Evolutionary conservation across 1,140 invertebrate species (phyloP), one percentile per base, ranked within the genome.

Genomic region (Nasonia giraulti): DNA sequence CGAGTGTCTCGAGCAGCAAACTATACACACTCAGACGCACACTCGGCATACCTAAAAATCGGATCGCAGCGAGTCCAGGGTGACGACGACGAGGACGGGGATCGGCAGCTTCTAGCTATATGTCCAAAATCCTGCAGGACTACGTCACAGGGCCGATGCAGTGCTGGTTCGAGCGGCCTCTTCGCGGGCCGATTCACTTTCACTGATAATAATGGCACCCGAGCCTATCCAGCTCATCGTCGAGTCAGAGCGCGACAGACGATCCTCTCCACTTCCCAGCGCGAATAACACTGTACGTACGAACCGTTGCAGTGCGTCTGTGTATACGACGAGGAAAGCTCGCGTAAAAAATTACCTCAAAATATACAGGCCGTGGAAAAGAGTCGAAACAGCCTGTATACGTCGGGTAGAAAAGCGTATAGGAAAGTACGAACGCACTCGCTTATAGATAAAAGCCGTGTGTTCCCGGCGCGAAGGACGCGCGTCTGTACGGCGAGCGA

Each of bases 401-500:
- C 1, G 5, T 14, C 10, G 44, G 8, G 14, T 50, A 14, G 17
- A 62, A n/a, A 62, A 44, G 6, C 10, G 40, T 44, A 6, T 5
- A 10, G 10, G 8, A 44, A 44, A 44, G 10, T 44, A 44, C 6
- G 8, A 44, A 44, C 10, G 40, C 40, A 44, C 40, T 44, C 40
- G 40, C 8, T 8, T 44, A 44, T 44, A 11, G 40, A 44, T 7
- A 44, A 10, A 44, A 80, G 85, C 71, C 82, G 80, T 55, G 75
- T 47, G 31, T 62, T 75, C 8, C 80, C 79, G 75, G 12, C 55
- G 47, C 83, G 76, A 37, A n/a, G 81, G 8, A 78, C 23, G 55
- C 40, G 37, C 27, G 33, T 40, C 33, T 55, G 77, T 76, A 81
- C 75, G 83, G 76, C 85, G 82, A 66, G 31, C 74, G 89, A 89